phyloP scores from a whole-genome alignment of 2,113 vertebrate genomes.

The Gambusia affinis region DNA sequence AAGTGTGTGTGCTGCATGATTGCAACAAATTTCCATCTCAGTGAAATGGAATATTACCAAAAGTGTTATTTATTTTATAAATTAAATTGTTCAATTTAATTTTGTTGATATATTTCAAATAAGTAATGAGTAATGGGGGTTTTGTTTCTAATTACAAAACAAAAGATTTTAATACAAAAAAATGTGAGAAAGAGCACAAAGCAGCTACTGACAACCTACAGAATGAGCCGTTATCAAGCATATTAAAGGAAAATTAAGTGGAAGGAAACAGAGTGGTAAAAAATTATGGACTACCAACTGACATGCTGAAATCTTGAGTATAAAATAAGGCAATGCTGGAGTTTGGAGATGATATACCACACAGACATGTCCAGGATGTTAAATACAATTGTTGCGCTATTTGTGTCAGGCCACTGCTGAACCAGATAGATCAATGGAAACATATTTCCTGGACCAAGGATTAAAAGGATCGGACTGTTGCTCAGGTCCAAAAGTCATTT shows the following conservation, averaged over 20 bases:
- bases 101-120: neutral
- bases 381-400: neutral
- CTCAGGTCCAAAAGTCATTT: neutral
- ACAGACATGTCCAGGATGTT: neutral
- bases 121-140: neutral
- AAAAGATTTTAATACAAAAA: neutral
- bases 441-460: too few relatives aligned
- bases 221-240: too few relatives aligned
- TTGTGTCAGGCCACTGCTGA: neutral
- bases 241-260: neutral
- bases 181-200: neutral
- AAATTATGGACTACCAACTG: neutral
- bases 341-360: neutral
- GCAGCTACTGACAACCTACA: too few relatives aligned
- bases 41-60: neutral
- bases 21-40: conserved; percentile 3
- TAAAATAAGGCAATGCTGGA: neutral
- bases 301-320: neutral
- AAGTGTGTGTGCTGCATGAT: conserved; percentile 24
- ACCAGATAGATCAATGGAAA: neutral
- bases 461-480: too few relatives aligned
- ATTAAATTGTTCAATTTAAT: neutral
- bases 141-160: too few relatives aligned
- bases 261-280: neutral
- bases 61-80: neutral